Evolutionary conservation across 2,888 invertebrate genomes (phyloP).

Genomic region (Iphiclides podalirius): DNA sequence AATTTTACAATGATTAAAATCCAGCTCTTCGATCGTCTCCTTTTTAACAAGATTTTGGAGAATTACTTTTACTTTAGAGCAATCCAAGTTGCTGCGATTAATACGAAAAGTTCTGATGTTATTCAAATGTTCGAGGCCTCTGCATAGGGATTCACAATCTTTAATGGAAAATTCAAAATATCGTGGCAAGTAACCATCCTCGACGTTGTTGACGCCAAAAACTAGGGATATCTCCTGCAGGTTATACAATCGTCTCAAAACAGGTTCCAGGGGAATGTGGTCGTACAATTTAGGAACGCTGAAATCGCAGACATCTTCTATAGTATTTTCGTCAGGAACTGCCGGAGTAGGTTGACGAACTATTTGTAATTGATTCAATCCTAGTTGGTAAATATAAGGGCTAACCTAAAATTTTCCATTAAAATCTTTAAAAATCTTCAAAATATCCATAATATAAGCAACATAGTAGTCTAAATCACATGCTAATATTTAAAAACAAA

Average conservation of each 20-base stretch:
- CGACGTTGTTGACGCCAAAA: conserved; percentile 66
- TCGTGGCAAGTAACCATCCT: conserved; percentile 76
- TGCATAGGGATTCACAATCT: conserved; percentile 80
- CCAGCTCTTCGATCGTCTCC: conserved; percentile 77
- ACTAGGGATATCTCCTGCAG: conserved; percentile 73
- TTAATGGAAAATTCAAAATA: conserved; percentile 81
- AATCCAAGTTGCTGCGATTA: conserved; percentile 81
- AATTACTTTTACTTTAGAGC: conserved; percentile 78
- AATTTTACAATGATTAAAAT: conserved; percentile 84
- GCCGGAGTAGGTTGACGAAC: conserved; percentile 71
- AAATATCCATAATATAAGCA: background rate
- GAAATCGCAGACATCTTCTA: conserved; percentile 59
- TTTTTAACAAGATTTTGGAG: conserved; percentile 75
- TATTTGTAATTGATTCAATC: conserved; percentile 74
- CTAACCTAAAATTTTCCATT: conserved; percentile 56
- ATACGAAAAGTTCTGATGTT: conserved; percentile 76
- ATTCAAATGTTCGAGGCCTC: conserved; percentile 65
- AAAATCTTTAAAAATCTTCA: background rate
- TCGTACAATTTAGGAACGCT: conserved; percentile 68
- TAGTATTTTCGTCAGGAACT: conserved; percentile 42
- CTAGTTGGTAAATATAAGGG: conserved; percentile 73
- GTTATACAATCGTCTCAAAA: conserved; percentile 72
- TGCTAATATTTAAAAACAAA: too few species aligned
- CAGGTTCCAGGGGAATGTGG: conserved; percentile 80
- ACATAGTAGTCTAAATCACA: too few species aligned